Conservation (phyloP, 1,140 invertebrate genomes). For the Saccostrea glomerata region DNA sequence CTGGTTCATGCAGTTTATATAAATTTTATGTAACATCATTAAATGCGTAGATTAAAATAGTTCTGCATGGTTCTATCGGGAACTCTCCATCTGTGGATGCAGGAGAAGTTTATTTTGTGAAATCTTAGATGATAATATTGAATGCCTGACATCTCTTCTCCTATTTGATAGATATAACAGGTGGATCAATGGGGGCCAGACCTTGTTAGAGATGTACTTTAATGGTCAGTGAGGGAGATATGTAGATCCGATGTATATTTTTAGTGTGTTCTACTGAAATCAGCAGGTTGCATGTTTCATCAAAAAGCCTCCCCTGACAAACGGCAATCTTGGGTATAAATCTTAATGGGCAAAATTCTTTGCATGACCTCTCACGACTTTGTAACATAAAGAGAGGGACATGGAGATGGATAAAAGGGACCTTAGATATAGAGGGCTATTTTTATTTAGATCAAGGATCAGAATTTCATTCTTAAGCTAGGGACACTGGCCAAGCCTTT, state of each 20-base stretch:
- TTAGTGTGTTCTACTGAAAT: neutral
- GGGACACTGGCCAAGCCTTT: neutral
- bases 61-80: neutral
- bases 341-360: conserved; percentile 31
- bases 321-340: neutral
- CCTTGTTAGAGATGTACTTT: conserved; percentile 20
- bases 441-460: neutral
- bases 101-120: conserved; percentile 10
- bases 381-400: neutral
- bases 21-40: conserved; percentile 26
- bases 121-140: conserved; percentile 25
- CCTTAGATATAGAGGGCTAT: neutral
- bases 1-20: conserved; percentile 25
- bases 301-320: neutral
- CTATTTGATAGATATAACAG: neutral
- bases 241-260: neutral
- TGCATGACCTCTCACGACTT: conserved; percentile 1
- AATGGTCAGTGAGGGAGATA: neutral
- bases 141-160: neutral
- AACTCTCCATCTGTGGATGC: conserved; percentile 13
- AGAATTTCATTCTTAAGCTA: neutral
- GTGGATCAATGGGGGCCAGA: neutral
- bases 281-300: conserved; percentile 28
- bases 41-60: conserved; percentile 6
- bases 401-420: neutral